Evolutionary conservation across 2,797 vertebrate species (phyloP), one percentile per base, ranked within the genome.

Genomic region (Tympanoctomys barrerae): DNA sequence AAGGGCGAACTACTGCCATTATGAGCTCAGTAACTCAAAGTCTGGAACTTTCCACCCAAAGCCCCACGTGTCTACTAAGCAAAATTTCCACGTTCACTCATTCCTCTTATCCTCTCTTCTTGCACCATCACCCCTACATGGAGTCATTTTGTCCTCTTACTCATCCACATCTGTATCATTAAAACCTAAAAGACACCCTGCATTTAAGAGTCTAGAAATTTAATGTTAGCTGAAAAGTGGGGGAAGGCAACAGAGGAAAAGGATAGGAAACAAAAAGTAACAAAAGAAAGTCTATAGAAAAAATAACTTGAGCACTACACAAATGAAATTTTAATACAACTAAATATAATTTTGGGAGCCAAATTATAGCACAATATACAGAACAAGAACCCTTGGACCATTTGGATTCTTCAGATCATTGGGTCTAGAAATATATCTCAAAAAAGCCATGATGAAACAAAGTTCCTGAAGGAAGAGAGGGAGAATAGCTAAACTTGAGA

Each of bases 401-500:
- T 62, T 52, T 78, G 28, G 46, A 78, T 31, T 78, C 75, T 78
- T 52, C 46, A 52, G 46, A 31, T 78, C 71, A 84, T 62, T 52
- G 94, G 59, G 82, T 89, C 36, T 13, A 64, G 75, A 95, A 93
- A 70, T 82, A 86, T 0, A 86, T 57, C 57, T 82, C 39, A 19
- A 68, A 86, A 49, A 89, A n/a, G 57, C 42, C 79, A 90, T 19
- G 42, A 18, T 19, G 42, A 18, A 83, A 91, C 80, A 87, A 87
- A 95, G 59, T 49, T 68, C 82, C 77, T 46, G 57, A 39, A 97
- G 90, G 90, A 91, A 71, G 39, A 70, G 9, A 87, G 52, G 61
- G 64, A 90, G 33, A 79, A 64, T 22, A 64, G 36, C 31, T 92
- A 68, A 79, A 95, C 81, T 54, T 33, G 31, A 7, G 12, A 54